Percentiles rank a stretch among this genome's conserved stretches.
Conservation (phyloP, 2,797 vertebrate species). For the Spinus olivaceus region DNA sequence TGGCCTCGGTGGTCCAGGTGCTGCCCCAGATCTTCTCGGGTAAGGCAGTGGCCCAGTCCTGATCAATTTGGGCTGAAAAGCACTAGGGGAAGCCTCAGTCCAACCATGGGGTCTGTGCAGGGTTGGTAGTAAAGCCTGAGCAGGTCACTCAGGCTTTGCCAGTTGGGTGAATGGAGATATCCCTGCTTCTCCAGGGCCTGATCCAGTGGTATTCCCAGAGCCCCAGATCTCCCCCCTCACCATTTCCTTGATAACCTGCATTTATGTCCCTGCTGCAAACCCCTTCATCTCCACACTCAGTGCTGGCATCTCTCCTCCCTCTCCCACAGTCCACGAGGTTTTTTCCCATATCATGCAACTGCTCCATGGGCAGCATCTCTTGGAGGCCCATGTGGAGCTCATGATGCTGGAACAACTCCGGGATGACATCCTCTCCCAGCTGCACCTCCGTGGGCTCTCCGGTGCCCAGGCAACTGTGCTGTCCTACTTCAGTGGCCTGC, state of each 20-base stretch:
- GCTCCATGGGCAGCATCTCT: constrained; percentile 75
- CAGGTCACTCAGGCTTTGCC: background rate
- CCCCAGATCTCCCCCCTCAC: background rate
- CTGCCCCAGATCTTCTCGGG: constrained; percentile 89
- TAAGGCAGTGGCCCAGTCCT: constrained; percentile 39
- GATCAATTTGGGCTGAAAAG: background rate
- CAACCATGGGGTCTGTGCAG: fast-evolving
- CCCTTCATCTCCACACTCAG: background rate
- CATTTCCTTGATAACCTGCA: background rate
- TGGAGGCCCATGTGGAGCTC: constrained; percentile 88
- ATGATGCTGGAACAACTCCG: constrained; percentile 88
- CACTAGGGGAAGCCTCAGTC: background rate
- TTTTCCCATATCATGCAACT: constrained; percentile 34
- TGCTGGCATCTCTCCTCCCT: background rate
- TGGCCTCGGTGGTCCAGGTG: constrained; percentile 85
- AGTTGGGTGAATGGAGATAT: background rate
- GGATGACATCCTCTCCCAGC: constrained; percentile 84
- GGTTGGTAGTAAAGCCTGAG: background rate
- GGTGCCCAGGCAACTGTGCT: constrained; percentile 75
- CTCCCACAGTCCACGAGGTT: constrained; percentile 40
- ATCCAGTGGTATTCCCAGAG: background rate
- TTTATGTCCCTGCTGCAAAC: background rate
- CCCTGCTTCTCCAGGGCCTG: background rate
- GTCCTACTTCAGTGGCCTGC: constrained; percentile 85
- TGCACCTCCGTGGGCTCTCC: constrained; percentile 68